A percentile compares a stretch with the other conserved stretches of the same genome.
phyloP scores from a whole-genome alignment of 2,797 vertebrate species.

The Psittacula derbiana region DNA sequence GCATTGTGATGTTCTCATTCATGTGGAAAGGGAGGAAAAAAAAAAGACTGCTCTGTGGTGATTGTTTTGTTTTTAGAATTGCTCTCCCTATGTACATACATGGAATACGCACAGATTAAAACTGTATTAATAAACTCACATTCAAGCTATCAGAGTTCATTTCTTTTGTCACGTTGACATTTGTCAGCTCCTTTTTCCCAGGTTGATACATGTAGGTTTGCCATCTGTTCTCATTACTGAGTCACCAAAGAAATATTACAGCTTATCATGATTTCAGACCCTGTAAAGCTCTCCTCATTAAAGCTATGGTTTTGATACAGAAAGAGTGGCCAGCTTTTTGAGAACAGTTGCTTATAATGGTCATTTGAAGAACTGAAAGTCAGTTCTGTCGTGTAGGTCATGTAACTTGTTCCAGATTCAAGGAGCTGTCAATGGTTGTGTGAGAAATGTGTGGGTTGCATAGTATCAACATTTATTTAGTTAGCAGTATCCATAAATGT shows the following conservation, averaged over 20 bases:
- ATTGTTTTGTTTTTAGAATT: conserved; percentile 5
- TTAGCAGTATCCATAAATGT: neutral
- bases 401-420: neutral
- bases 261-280: neutral
- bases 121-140: conserved; percentile 24
- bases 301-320: conserved; percentile 7
- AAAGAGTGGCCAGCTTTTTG: neutral
- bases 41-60: neutral
- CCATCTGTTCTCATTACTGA: conserved; percentile 56
- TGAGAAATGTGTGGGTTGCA: neutral
- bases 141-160: conserved; percentile 34
- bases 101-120: neutral
- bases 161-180: conserved; percentile 9
- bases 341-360: neutral
- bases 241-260: neutral
- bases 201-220: conserved; percentile 1
- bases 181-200: conserved; percentile 20
- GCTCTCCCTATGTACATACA: neutral
- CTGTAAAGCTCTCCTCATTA: conserved; percentile 26
- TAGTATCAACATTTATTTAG: neutral
- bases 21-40: neutral
- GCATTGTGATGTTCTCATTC: neutral
- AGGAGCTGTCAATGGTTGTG: neutral
- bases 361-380: neutral
- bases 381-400: neutral